Conservation (phyloP, 1,140 invertebrate species). For the Globodera ellingtonae region DNA sequence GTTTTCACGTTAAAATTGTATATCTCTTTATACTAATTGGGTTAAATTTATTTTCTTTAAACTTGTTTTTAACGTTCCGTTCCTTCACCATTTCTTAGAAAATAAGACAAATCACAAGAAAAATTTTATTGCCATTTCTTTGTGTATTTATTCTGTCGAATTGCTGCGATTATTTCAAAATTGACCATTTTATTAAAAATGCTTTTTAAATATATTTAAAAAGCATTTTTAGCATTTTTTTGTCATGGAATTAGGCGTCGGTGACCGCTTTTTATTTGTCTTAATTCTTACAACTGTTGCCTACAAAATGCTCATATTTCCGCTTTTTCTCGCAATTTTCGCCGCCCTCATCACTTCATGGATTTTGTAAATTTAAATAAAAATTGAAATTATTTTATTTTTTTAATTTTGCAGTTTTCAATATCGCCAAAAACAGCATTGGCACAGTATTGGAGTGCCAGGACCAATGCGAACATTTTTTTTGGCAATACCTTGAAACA, state of each 20-base stretch:
- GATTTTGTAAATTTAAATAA: background rate
- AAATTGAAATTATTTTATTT: background rate
- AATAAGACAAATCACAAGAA: too few species aligned
- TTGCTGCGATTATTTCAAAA: too few species aligned
- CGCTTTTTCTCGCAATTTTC: background rate
- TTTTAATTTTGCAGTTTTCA: slow-evolving; percentile 1
- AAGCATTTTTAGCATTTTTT: too few species aligned
- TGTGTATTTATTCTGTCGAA: too few species aligned
- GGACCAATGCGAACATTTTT: slow-evolving; percentile 14
- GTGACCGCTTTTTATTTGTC: background rate
- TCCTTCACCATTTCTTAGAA: too few species aligned
- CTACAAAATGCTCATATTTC: background rate
- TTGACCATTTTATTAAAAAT: too few species aligned
- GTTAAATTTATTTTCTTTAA: too few species aligned
- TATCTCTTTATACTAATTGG: too few species aligned
- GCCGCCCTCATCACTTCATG: background rate
- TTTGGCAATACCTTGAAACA: background rate
- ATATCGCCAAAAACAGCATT: slow-evolving; percentile 17
- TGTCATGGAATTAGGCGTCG: background rate
- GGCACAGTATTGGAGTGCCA: slow-evolving; percentile 16
- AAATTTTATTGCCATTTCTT: too few species aligned
- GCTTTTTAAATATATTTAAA: too few species aligned
- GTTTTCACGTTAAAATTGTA: too few species aligned
- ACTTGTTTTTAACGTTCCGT: too few species aligned
- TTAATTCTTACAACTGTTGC: background rate